These are phyloP conservation scores for Galerucella calmariensis DNA, from an alignment of 2,888 invertebrate genomes.

Conservation along the genomic window DNA sequence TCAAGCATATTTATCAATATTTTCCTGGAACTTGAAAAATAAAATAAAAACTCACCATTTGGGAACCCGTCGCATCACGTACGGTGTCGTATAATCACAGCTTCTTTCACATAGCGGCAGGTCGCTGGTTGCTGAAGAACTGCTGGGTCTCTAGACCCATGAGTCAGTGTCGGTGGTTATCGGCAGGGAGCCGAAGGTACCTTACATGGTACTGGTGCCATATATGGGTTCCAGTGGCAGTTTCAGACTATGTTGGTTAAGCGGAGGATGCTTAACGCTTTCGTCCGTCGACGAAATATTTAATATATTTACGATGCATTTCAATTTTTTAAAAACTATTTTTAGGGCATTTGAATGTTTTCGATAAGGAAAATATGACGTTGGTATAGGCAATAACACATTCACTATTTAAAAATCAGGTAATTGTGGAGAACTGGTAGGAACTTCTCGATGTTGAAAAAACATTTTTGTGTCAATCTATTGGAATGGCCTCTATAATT, in stretches of 20 bases:
- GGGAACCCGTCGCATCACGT: constrained; percentile 29
- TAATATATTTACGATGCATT: neutral
- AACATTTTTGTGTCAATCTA: no score
- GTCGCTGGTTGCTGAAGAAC: constrained; percentile 57
- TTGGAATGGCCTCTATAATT: no score
- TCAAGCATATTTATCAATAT: neutral
- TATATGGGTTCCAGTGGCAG: constrained; percentile 50
- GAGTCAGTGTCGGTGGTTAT: constrained; percentile 55
- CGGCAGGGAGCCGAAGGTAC: constrained; percentile 44
- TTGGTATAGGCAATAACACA: no score
- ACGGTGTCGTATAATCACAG: constrained; percentile 34
- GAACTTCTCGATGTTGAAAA: no score
- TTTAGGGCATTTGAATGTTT: neutral
- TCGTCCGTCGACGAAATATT: neutral
- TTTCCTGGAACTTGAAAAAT: constrained; percentile 25
- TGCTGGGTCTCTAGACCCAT: constrained; percentile 54
- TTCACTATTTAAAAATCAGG: no score
- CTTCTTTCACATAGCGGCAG: constrained; percentile 41
- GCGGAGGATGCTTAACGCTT: neutral
- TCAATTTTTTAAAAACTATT: no score
- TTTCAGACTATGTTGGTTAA: neutral
- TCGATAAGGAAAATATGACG: neutral
- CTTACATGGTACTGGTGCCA: constrained; percentile 60
- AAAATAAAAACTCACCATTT: constrained; percentile 42
- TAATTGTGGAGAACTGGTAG: no score